These are phyloP conservation scores for Thereva unica DNA, from an alignment of 2,888 invertebrate genomes.

Conservation along the genomic window DNA sequence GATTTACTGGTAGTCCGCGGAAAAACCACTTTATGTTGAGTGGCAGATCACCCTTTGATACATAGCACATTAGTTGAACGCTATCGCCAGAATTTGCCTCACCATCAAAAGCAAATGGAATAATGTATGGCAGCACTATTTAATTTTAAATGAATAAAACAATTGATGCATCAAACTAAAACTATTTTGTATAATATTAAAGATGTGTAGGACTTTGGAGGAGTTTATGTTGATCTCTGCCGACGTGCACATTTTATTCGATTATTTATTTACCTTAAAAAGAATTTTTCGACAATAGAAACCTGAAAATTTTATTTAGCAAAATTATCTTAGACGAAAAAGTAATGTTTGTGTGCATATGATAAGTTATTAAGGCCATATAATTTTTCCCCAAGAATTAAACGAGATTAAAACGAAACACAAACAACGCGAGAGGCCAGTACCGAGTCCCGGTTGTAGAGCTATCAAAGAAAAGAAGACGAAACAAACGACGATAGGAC, in stretches of 20 bases:
- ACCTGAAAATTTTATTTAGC: too few species aligned
- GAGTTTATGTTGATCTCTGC: slow-evolving; percentile 20
- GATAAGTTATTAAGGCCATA: too few species aligned
- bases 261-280: too few species aligned
- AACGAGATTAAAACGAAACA: too few species aligned
- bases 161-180: background rate
- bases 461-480: too few species aligned
- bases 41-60: slow-evolving; percentile 64
- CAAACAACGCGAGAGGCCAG: too few species aligned
- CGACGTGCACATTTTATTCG: background rate
- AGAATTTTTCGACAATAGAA: too few species aligned
- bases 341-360: too few species aligned
- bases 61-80: slow-evolving; percentile 61
- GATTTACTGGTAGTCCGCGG: slow-evolving; percentile 59
- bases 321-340: too few species aligned
- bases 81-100: slow-evolving; percentile 67
- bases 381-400: too few species aligned
- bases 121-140: slow-evolving; percentile 67
- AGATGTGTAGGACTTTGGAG: slow-evolving; percentile 4
- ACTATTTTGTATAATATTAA: background rate
- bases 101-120: slow-evolving; percentile 47
- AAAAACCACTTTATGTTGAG: slow-evolving; percentile 61
- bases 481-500: too few species aligned
- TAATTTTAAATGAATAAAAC: background rate
- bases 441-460: too few species aligned